Percentiles rank a stretch among this genome's conserved stretches.
Conservation (phyloP, 2,888 invertebrate species). For the Zele albiditarsus region DNA sequence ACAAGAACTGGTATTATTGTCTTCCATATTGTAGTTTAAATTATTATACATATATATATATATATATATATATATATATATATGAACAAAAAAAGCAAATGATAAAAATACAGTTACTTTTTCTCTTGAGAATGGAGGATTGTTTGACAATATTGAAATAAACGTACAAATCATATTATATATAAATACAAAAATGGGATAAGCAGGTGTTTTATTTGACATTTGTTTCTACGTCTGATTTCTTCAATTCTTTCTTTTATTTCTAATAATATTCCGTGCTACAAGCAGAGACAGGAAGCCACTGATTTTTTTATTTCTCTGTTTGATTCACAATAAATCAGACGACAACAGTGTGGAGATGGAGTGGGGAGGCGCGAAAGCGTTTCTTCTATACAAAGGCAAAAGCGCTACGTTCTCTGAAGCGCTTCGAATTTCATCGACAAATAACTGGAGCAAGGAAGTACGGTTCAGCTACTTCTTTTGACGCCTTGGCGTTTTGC, state of each 20-base stretch:
- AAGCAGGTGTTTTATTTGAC: not conserved
- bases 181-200: not conserved
- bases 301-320: not conserved
- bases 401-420: not conserved
- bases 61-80: not conserved
- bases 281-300: not conserved
- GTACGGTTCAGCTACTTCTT: slow-evolving; percentile 48
- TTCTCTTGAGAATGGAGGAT: not conserved
- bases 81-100: not conserved
- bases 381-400: slow-evolving; percentile 7
- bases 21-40: slow-evolving; percentile 37
- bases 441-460: slow-evolving; percentile 40
- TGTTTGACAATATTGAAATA: slow-evolving; percentile 23
- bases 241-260: not conserved
- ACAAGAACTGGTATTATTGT: slow-evolving; percentile 40
- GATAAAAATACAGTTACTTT: slow-evolving; percentile 6
- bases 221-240: not conserved
- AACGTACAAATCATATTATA: slow-evolving; percentile 33
- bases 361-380: not conserved
- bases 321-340: slow-evolving; percentile 14
- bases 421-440: slow-evolving; percentile 29
- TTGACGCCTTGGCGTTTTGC: slow-evolving; percentile 44
- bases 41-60: not conserved
- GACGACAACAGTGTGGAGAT: not conserved
- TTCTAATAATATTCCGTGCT: not conserved